These are phyloP conservation scores for Asarcornis scutulata DNA, from an alignment of 2,113 vertebrate genomes.

Conservation along the genomic window DNA sequence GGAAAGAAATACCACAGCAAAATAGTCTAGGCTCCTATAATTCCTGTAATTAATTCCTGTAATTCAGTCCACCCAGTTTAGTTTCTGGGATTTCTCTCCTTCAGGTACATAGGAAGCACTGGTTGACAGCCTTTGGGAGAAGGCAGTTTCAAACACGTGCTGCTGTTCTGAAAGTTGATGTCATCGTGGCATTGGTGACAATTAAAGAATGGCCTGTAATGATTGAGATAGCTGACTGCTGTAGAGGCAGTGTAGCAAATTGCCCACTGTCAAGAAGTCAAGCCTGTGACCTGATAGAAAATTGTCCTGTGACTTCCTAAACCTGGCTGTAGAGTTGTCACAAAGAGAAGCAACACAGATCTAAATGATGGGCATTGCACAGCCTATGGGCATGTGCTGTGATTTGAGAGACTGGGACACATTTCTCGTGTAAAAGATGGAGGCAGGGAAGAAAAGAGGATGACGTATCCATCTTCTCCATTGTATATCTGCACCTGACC, in stretches of 20 bases:
- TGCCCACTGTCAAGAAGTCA: background rate
- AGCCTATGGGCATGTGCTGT: background rate
- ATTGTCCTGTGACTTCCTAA: background rate
- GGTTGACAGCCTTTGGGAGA: background rate
- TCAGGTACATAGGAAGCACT: background rate
- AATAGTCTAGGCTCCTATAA: background rate
- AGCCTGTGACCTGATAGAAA: background rate
- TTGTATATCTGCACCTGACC: background rate
- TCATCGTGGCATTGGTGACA: background rate
- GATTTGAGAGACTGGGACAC: background rate
- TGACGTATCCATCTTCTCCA: background rate
- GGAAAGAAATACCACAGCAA: background rate
- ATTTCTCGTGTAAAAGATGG: background rate
- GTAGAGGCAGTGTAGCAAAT: background rate
- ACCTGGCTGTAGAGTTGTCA: background rate
- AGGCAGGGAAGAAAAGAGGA: background rate
- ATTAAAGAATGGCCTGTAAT: background rate
- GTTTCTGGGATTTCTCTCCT: background rate
- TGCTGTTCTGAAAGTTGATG: background rate
- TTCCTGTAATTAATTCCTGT: background rate
- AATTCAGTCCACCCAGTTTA: background rate
- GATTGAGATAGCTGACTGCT: background rate
- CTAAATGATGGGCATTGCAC: background rate
- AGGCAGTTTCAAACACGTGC: background rate
- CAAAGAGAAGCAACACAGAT: background rate